Evolutionary conservation across 2,888 invertebrate species (phyloP).

Genomic region (Apotomis betuletana): DNA sequence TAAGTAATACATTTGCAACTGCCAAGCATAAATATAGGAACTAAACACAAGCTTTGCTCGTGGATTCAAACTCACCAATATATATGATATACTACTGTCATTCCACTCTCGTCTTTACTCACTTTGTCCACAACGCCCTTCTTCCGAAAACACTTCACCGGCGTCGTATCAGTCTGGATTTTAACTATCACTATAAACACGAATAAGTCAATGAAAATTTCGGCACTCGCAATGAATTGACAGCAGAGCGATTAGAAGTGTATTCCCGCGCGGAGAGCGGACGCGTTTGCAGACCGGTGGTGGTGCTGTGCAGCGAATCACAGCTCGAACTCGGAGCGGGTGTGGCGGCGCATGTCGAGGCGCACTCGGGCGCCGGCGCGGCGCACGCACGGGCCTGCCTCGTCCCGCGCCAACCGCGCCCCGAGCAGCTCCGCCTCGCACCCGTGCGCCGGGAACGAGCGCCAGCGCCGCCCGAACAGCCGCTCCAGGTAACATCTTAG

Average conservation of each 20-base stretch:
- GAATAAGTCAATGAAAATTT: constrained; percentile 55
- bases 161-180: constrained; percentile 55
- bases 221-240: constrained; percentile 61
- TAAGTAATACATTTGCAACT: constrained; percentile 57
- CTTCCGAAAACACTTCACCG: constrained; percentile 55
- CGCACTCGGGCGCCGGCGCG: constrained; percentile 68
- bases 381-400: constrained; percentile 52
- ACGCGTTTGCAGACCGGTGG: constrained; percentile 46
- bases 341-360: constrained; percentile 77
- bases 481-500: constrained; percentile 90
- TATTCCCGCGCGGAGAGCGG: constrained; percentile 28
- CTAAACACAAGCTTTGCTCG: constrained; percentile 81
- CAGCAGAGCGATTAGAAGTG: constrained; percentile 49
- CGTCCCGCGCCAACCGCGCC: constrained; percentile 58
- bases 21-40: constrained; percentile 71
- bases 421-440: constrained; percentile 67
- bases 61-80: constrained; percentile 60
- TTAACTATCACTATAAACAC: constrained; percentile 57
- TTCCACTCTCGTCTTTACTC: constrained; percentile 54
- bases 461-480: constrained; percentile 86
- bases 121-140: constrained; percentile 54
- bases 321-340: constrained; percentile 81
- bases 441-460: constrained; percentile 75
- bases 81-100: constrained; percentile 50
- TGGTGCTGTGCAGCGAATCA: constrained; percentile 53